Evolutionary conservation across 2,113 vertebrate genomes (phyloP), one percentile per base, ranked within the genome.

Genomic region (Thomomys bottae): DNA sequence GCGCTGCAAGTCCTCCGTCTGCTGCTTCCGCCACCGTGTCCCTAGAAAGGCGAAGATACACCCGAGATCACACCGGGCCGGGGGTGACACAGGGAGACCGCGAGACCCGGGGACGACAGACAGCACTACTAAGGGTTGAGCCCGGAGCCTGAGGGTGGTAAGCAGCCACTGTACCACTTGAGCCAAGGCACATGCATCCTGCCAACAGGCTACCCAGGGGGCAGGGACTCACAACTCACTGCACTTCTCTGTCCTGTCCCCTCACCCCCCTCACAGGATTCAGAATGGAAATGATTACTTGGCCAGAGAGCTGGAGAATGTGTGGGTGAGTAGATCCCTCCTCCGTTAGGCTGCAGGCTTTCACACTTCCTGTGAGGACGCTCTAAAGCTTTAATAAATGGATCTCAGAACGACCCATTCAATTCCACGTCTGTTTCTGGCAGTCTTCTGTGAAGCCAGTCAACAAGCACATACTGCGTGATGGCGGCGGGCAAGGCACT

Each of bases 1-100:
- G 0, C 73, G 96, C 97, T 99, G 99, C 92, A 99, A 96, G 96
- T 99, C 99, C 71, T 63, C 96, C 45, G 98, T 98, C 96, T 99
- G 99, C 5, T 94, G 98, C 84, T 98, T 97, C 92, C 98, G 97
- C 98, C 98, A 99, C 0, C 92, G 97, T 0, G 80, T 98, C 93
- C 98, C 99, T 99, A 94, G 2, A 96, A 89, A 42, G 89, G 66
- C 0, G 86, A 95, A 59, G n/a, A 20, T 23, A 82, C 1, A 72
- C 8, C 36, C 89, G 26, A 93, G 42, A 36, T 0, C 11, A 45
- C 11, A 11, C 45, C 6, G 2, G 49, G 49, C 14, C 17, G 15
- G 4, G 15, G 49, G 49, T 54, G 18, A 54, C 11, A 12, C 11
- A 15, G 49, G 49, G 49, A 17, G 15, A 17, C 12, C 49, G 18